Evolutionary conservation across 2,797 vertebrate genomes (phyloP), one percentile per base, ranked within the genome.

Genomic region (Protonibea diacanthus): DNA sequence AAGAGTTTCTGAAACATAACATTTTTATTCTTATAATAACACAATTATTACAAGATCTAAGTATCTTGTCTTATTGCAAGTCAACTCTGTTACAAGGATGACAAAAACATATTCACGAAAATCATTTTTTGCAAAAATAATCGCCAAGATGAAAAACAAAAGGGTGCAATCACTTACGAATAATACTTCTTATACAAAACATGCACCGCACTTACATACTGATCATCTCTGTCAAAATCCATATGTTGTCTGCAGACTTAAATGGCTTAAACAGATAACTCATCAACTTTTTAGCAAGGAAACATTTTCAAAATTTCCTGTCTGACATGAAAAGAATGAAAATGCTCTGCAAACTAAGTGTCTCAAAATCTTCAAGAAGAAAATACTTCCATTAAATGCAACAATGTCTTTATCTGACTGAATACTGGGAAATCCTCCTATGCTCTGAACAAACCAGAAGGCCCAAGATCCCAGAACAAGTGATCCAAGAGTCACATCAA

Each of bases 191-290:
- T 27, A 27, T 27, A 27, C 3, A 27, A 27, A 27, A 66, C 55
- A 70, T 29, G 45, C 2, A 71, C 68, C 25, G 25, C 65, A 55
- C n/a, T n/a, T n/a, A n/a, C n/a, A n/a, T n/a, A n/a, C n/a, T n/a
- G n/a, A n/a, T n/a, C 64, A 66, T 78, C 45, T 66, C 42, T 45
- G 52, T 65, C 62, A 61, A 78, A 70, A n/a, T n/a, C n/a, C n/a
- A 58, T 48, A 56, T 2, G 65, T 70, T 69, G 74, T 76, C 56
- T 76, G 57, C 45, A 53, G 57, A 51, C n/a, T 76, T 57, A 62
- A 69, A 76, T 68, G 74, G 74, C 47, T 76, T 69, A 53, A 53
- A 76, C 3, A 76, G 23, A 18, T 51, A 69, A 68, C 74, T 76
- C 29, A 52, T 55, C 12, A 68, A 76, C 65, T n/a, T 67, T 68